A percentile compares a stretch with the other conserved stretches of the same genome.
Conservation (phyloP, 2,888 invertebrate species). For the Mythimna impura region DNA sequence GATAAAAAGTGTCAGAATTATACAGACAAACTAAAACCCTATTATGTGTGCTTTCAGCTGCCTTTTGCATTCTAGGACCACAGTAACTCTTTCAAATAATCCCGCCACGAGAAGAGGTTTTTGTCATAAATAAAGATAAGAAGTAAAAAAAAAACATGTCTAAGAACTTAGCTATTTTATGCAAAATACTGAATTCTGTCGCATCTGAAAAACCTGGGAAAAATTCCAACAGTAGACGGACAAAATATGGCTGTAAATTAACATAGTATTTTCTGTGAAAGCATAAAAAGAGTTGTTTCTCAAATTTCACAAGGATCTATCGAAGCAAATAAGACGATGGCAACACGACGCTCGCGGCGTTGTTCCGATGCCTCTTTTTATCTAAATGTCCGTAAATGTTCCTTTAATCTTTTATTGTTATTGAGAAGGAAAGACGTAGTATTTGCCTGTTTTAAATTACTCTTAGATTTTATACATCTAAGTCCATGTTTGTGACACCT, state of each 20-base stretch:
- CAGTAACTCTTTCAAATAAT: too few species aligned
- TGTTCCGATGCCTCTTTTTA: constrained; percentile 50
- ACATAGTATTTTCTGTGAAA: constrained; percentile 11
- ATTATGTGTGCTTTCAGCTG: too few species aligned
- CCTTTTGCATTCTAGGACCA: too few species aligned
- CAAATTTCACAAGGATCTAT: constrained; percentile 46
- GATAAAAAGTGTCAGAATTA: too few species aligned
- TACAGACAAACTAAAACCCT: too few species aligned
- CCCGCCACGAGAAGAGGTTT: background rate
- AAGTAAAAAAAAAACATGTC: background rate
- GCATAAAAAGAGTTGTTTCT: constrained; percentile 35
- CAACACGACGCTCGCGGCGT: constrained; percentile 41
- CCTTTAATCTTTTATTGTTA: constrained; percentile 45
- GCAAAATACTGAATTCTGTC: background rate
- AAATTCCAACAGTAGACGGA: background rate
- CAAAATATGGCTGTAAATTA: constrained; percentile 7
- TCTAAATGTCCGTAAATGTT: constrained; percentile 54
- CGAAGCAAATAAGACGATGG: constrained; percentile 48
- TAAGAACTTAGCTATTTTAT: background rate
- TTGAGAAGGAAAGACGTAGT: constrained; percentile 28
- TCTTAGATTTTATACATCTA: constrained; percentile 1
- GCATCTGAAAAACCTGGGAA: background rate
- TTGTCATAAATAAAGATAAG: background rate
- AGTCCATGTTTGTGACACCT: background rate
- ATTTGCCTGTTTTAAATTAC: constrained; percentile 22